Evolutionary conservation across 2,888 invertebrate species (phyloP).

Genomic region (Latheticus oryzae): DNA sequence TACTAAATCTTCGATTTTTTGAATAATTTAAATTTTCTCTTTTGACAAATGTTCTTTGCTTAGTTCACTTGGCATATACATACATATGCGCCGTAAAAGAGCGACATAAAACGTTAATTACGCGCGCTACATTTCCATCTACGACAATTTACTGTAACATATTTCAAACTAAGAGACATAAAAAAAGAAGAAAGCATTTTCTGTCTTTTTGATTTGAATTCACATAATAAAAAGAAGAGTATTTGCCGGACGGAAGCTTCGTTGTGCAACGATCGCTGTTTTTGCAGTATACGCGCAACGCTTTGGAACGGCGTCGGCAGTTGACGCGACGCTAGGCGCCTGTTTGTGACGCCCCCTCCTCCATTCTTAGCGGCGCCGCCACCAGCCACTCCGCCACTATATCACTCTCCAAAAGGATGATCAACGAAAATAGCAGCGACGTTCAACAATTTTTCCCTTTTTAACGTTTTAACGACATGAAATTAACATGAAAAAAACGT

Average conservation of each 20-base stretch:
- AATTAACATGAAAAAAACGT: too few relatives aligned
- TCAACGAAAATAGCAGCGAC: slow-evolving; percentile 22
- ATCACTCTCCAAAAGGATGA: slow-evolving; percentile 44
- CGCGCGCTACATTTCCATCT: slow-evolving; percentile 43
- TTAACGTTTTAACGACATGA: too few relatives aligned
- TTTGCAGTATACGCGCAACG: slow-evolving; percentile 68
- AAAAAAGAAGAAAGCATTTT: too few relatives aligned
- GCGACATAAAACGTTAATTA: slow-evolving; percentile 42
- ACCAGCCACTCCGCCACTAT: slow-evolving; percentile 49
- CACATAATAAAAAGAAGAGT: too few relatives aligned
- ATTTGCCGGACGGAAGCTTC: slow-evolving; percentile 41
- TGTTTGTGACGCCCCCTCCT: slow-evolving; percentile 65
- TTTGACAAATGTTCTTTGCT: slow-evolving; percentile 18
- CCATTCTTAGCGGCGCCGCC: slow-evolving; percentile 53
- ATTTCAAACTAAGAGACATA: slow-evolving; percentile 43
- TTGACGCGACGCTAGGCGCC: slow-evolving; percentile 65
- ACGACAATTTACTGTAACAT: slow-evolving; percentile 44
- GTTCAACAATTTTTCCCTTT: too few relatives aligned
- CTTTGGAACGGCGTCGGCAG: slow-evolving; percentile 65
- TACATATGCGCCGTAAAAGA: slow-evolving; percentile 35
- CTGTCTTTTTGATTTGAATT: too few relatives aligned
- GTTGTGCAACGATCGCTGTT: slow-evolving; percentile 52
- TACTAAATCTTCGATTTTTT: too few relatives aligned
- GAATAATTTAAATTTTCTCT: slow-evolving; percentile 21
- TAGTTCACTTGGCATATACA: slow-evolving; percentile 17